Percentiles rank a stretch among this genome's conserved stretches.
phyloP scores from a whole-genome alignment of 2,113 vertebrate genomes.

The Chloroceryle aenea region DNA sequence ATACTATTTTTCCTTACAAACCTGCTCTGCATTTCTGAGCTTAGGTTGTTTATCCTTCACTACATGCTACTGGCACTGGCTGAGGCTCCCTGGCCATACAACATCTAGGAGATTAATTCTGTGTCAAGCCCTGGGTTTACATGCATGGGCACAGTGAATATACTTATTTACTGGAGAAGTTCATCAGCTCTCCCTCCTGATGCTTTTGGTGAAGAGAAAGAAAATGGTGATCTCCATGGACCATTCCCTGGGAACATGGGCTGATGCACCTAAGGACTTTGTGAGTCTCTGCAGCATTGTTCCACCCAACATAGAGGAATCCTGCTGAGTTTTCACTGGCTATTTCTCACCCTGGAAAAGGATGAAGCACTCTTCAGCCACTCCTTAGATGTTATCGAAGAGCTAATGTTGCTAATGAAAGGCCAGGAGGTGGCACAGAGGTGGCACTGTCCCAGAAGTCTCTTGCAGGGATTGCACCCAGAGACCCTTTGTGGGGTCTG shows the following conservation, averaged over 20 bases:
- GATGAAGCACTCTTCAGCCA: background rate
- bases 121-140: background rate
- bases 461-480: background rate
- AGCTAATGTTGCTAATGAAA: background rate
- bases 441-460: background rate
- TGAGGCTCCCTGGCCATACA: background rate
- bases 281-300: accelerated
- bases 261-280: background rate
- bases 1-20: background rate
- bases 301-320: background rate
- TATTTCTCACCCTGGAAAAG: background rate
- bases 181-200: background rate
- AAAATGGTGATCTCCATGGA: accelerated
- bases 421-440: background rate
- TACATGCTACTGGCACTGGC: background rate
- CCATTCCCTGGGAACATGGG: background rate
- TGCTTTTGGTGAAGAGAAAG: background rate
- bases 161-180: background rate
- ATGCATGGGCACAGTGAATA: background rate
- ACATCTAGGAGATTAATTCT: background rate
- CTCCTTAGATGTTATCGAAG: background rate
- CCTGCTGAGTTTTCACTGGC: background rate
- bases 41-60: background rate
- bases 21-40: conserved; percentile 4
- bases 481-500: accelerated